Conservation (phyloP, 2,797 vertebrate genomes). For the Esox masquinongy region DNA sequence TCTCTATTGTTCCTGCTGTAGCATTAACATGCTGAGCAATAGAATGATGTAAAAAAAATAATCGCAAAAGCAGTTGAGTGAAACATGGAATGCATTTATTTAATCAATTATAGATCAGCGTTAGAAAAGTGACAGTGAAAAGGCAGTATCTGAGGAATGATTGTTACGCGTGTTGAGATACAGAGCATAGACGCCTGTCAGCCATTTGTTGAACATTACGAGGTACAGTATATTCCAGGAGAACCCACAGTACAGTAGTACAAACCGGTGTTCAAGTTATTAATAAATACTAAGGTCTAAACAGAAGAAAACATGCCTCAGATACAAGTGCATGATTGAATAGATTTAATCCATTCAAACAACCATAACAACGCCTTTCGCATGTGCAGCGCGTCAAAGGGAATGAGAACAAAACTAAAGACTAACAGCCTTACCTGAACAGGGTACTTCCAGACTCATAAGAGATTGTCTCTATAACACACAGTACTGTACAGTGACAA, state of each 20-base stretch:
- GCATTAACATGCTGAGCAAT: not conserved
- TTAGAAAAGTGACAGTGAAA: slow-evolving; percentile 65
- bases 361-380: not conserved
- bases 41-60: slow-evolving; percentile 7
- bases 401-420: slow-evolving; percentile 10
- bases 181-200: slow-evolving; percentile 36
- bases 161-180: slow-evolving; percentile 42
- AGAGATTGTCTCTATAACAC: slow-evolving; percentile 46
- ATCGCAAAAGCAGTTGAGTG: slow-evolving; percentile 27
- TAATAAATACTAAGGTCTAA: slow-evolving; percentile 41
- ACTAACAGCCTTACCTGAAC: slow-evolving; percentile 18
- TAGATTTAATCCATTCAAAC: slow-evolving; percentile 19
- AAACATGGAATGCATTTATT: slow-evolving; percentile 79
- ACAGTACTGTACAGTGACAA: slow-evolving; percentile 7
- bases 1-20: not conserved
- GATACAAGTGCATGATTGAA: slow-evolving; percentile 11
- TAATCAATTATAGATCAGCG: slow-evolving; percentile 72
- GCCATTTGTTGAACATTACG: slow-evolving; percentile 33
- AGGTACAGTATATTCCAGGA: slow-evolving; percentile 23
- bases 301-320: slow-evolving; percentile 11
- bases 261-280: slow-evolving; percentile 30
- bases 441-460: slow-evolving; percentile 18
- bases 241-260: slow-evolving; percentile 17
- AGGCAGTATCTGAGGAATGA: slow-evolving; percentile 54
- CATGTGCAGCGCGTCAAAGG: slow-evolving; percentile 10